A percentile compares a stretch with the other conserved stretches of the same genome.
phyloP scores from a whole-genome alignment of 2,113 vertebrate species.

The Cololabis saira region DNA sequence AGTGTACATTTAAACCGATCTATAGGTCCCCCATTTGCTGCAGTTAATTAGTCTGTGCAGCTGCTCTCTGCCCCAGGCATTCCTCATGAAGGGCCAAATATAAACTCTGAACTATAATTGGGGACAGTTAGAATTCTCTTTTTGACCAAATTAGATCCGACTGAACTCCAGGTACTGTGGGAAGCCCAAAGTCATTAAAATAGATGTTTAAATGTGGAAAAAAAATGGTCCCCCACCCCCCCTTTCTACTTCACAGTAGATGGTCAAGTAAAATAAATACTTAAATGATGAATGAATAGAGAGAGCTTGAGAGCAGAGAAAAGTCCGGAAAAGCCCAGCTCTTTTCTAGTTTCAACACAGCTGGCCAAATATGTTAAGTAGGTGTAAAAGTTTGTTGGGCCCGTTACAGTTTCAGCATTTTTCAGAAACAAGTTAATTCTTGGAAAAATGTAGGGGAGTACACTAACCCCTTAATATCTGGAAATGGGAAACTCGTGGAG shows the following conservation, averaged over 20 bases:
- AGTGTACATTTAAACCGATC: too few species aligned
- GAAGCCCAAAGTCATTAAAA: not conserved
- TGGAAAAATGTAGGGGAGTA: not conserved
- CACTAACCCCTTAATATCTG: not conserved
- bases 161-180: not conserved
- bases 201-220: not conserved
- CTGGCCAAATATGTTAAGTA: not conserved
- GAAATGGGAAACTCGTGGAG: not conserved
- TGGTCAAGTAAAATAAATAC: not conserved
- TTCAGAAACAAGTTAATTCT: not conserved
- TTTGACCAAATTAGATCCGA: not conserved
- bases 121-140: not conserved
- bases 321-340: not conserved
- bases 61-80: not conserved
- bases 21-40: not conserved
- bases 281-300: not conserved
- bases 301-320: not conserved
- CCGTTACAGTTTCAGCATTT: not conserved
- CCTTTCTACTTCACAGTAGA: not conserved
- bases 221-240: too few species aligned
- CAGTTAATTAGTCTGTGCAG: not conserved
- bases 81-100: not conserved
- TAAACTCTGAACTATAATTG: not conserved
- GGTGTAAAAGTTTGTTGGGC: conserved; percentile 3
- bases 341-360: not conserved